A percentile compares a stretch with the other conserved stretches of the same genome.
These are phyloP conservation scores for Disparrhopalites patrizii DNA, from an alignment of 2,888 invertebrate species.

Conservation along the genomic window DNA sequence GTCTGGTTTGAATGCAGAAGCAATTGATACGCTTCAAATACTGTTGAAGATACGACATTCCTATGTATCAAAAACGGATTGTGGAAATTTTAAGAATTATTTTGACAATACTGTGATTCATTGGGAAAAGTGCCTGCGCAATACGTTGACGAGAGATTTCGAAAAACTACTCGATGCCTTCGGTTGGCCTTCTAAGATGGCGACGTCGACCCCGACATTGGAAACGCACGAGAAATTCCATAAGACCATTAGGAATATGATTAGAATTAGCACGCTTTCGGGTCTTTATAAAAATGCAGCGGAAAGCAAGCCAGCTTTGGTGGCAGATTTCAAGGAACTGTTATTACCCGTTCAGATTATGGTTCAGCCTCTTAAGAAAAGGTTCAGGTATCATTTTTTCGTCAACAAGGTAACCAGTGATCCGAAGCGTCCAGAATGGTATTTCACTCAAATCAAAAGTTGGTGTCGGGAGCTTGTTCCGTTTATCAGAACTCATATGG, in stretches of 20 bases:
- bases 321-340: conserved; percentile 28
- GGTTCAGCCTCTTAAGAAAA: conserved; percentile 40
- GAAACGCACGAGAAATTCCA: conserved; percentile 44
- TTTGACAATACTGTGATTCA: conserved; percentile 30
- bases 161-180: conserved; percentile 40
- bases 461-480: conserved; percentile 44
- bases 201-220: conserved; percentile 38
- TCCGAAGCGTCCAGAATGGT: conserved; percentile 44
- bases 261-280: conserved; percentile 29
- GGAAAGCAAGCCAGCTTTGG: conserved; percentile 4
- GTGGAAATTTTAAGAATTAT: conserved; percentile 36
- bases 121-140: conserved; percentile 38
- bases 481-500: conserved; percentile 40
- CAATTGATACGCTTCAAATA: conserved; percentile 37
- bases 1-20: conserved; percentile 42
- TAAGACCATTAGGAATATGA: conserved; percentile 33
- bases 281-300: conserved; percentile 3
- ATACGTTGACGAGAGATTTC: conserved; percentile 42
- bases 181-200: conserved; percentile 43
- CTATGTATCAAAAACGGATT: conserved; percentile 28
- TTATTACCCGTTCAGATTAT: conserved; percentile 40
- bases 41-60: conserved; percentile 28
- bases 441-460: conserved; percentile 46
- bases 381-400: conserved; percentile 45
- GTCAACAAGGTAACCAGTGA: conserved; percentile 42